phyloP scores from a whole-genome alignment of 2,113 vertebrate species.

The Pyxicephalus adspersus region DNA sequence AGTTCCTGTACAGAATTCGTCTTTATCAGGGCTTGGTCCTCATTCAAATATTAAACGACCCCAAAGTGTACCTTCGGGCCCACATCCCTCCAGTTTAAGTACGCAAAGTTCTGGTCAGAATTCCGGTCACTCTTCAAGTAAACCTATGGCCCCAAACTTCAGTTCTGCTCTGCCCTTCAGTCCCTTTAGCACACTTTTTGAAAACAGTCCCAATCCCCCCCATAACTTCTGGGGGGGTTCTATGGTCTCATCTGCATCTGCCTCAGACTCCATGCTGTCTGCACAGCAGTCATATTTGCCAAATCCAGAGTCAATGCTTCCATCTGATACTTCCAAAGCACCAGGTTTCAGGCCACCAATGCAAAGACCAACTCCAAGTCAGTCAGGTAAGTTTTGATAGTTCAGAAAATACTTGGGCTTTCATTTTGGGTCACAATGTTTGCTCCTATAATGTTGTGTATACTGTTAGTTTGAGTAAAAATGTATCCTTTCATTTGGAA shows the following conservation, averaged over 20 bases:
- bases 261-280: constrained; percentile 85
- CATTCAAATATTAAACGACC: constrained; percentile 78
- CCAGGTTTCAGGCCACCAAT: constrained; percentile 92
- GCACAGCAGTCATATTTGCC: constrained; percentile 86
- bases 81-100: constrained; percentile 90
- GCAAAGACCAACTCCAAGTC: constrained; percentile 91
- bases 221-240: constrained; percentile 96
- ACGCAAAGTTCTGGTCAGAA: constrained; percentile 96
- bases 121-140: constrained; percentile 83
- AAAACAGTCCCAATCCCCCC: constrained; percentile 88
- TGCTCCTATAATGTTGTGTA: not conserved
- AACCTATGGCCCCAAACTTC: constrained; percentile 87
- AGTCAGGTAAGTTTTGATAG: constrained; percentile 79
- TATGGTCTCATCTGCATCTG: constrained; percentile 87
- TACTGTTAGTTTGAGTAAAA: not conserved
- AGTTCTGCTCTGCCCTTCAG: constrained; percentile 89
- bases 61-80: constrained; percentile 82
- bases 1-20: constrained; percentile 73
- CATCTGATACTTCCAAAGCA: constrained; percentile 95
- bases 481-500: not conserved
- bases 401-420: not conserved
- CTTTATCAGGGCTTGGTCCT: constrained; percentile 74
- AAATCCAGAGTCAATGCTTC: constrained; percentile 91
- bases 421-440: not conserved
- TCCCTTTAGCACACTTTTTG: constrained; percentile 94